Base-by-base conservation (phyloP, 2,888 invertebrate genomes). In the Acleris laterana region DNA sequence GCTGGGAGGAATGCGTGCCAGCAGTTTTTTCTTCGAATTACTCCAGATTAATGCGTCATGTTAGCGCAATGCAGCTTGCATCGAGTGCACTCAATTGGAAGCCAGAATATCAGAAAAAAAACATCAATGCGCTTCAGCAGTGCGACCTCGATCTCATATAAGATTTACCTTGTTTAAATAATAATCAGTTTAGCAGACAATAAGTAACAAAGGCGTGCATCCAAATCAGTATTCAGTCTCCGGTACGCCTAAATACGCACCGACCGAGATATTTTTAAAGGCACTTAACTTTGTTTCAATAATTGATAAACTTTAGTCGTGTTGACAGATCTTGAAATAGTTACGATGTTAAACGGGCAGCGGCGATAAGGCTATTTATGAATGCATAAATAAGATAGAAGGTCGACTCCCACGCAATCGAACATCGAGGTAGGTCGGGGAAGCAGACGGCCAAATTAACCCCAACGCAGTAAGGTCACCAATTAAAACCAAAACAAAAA, bases 381-480 rank as follows among this genome's bases (percentile, higher is more conserved):
- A 83, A 73, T 81, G 81, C 85, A 85, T 84, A 85, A 85, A 86
- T 83, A 82, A 83, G 84, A 87, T 83, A 80, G 83, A 87, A 85
- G 84, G 85, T 77, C 84, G 75, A 77, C 73, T 77, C 84, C 84
- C 82, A 85, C 85, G 83, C 83, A 73, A 76, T 73, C 77, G 70
- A 72, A 76, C 85, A 72, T 83, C 86, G 85, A 89, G 89, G 90
- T 90, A 89, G 90, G 90, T 90, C 89, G 83, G 85, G 82, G 82
- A 79, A 76, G 83, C 84, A 52, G 59, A 42, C 50, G 42, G 48
- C 49, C 66, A 55, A 63, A 61, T 57, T 66, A 62, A 66, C 62
- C 66, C 65, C 56, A 61, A 44, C 65, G 55, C 44, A 46, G 57
- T 58, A 65, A 65, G 65, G 65, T 65, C 65, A 61, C 55, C 60